phyloP scores from a whole-genome alignment of 2,113 vertebrate species.

The Bostrychus sinensis region DNA sequence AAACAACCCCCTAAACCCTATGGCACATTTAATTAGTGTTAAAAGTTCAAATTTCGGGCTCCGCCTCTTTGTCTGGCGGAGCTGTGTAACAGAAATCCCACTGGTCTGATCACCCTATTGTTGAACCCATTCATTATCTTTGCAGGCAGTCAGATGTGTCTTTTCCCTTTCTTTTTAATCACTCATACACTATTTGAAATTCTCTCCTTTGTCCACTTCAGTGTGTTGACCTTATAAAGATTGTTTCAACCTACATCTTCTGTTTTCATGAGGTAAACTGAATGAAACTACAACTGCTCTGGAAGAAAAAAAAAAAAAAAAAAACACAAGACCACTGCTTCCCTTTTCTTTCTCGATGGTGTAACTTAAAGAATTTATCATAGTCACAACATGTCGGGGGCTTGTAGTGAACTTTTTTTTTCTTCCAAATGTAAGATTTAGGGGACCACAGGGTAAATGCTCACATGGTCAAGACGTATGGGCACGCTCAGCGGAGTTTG shows the following conservation, averaged over 20 bases:
- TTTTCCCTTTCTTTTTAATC: background rate
- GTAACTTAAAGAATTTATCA: conserved; percentile 62
- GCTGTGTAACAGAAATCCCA: conserved; percentile 28
- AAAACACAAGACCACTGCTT: no score
- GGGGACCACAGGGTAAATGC: conserved; percentile 62
- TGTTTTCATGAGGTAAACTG: no score
- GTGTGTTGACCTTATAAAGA: no score
- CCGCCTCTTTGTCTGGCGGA: conserved; percentile 17
- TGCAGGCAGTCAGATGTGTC: conserved; percentile 17
- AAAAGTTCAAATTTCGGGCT: conserved; percentile 15
- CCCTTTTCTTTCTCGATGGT: conserved; percentile 21
- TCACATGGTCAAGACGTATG: conserved; percentile 60
- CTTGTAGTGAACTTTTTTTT: conserved; percentile 48
- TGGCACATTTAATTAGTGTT: conserved; percentile 23
- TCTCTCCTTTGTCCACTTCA: background rate
- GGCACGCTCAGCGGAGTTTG: conserved; percentile 50
- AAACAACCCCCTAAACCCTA: background rate
- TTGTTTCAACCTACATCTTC: no score
- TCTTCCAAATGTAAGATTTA: conserved; percentile 46
- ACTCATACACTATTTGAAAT: background rate
- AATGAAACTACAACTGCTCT: no score
- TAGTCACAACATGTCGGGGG: conserved; percentile 12
- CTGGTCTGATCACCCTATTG: conserved; percentile 25
- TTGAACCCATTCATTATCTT: conserved; percentile 37
- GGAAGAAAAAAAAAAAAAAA: no score